phyloP scores from a whole-genome alignment of 64 coral and sea anemone species.

The Stylophora pistillata region DNA sequence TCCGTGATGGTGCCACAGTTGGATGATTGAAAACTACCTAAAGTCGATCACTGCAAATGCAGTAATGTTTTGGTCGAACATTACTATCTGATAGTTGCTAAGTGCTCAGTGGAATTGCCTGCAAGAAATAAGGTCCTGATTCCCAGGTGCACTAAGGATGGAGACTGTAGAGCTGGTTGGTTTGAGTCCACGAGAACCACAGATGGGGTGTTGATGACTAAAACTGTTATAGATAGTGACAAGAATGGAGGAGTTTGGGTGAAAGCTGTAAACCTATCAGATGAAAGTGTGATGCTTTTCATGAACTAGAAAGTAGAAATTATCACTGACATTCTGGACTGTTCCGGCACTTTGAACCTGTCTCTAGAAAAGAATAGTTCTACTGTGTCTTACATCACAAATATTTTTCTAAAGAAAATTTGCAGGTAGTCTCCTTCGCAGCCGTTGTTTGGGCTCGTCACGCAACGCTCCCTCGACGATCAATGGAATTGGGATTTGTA shows the following conservation, averaged over 20 bases:
- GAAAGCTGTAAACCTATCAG: conserved; percentile 62
- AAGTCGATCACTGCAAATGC: not conserved
- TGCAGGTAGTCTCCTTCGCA: too few species aligned
- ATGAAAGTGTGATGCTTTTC: conserved; percentile 36
- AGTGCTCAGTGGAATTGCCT: conserved; percentile 61
- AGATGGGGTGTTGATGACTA: conserved; percentile 45
- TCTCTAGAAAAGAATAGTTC: not conserved
- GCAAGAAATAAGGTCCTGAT: conserved; percentile 59
- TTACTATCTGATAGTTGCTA: conserved; percentile 48
- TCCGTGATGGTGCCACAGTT: not conserved
- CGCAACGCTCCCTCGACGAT: too few species aligned
- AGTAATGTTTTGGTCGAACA: not conserved
- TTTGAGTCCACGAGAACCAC: conserved; percentile 65
- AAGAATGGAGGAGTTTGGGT: conserved; percentile 53
- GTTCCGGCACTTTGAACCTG: not conserved
- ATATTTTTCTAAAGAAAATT: too few species aligned
- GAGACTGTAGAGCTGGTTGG: conserved; percentile 31
- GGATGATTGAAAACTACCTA: not conserved
- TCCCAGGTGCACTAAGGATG: conserved; percentile 55
- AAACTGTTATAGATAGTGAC: conserved; percentile 42
- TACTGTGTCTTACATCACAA: too few species aligned
- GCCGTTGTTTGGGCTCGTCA: too few species aligned
- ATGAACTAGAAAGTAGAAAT: conserved; percentile 56
- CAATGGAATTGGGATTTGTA: conserved; percentile 14
- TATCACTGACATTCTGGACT: conserved; percentile 19